These are phyloP conservation scores for Anthophora plumipes DNA, from an alignment of 2,888 invertebrate species.

Conservation along the genomic window DNA sequence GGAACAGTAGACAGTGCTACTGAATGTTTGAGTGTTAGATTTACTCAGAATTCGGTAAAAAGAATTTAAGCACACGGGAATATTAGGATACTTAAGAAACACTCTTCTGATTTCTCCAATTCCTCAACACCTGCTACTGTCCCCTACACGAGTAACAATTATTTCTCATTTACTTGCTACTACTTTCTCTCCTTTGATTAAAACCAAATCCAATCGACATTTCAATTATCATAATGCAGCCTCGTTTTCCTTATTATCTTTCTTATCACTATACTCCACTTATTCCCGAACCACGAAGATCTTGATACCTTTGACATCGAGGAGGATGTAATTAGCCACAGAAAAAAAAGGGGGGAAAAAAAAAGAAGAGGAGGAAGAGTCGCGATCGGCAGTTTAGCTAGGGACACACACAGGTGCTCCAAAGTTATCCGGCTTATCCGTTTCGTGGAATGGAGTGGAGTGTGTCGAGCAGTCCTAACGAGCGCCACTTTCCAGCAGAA, in stretches of 20 bases:
- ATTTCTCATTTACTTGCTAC: not conserved
- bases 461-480: constrained; percentile 47
- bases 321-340: constrained; percentile 54
- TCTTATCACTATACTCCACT: constrained; percentile 15
- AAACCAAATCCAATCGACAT: not conserved
- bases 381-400: not conserved
- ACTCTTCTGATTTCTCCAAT: too few relatives aligned
- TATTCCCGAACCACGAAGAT: constrained; percentile 30
- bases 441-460: constrained; percentile 30
- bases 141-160: not conserved
- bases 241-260: constrained; percentile 24
- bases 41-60: not conserved
- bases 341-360: not conserved
- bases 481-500: constrained; percentile 63
- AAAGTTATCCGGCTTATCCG: constrained; percentile 35
- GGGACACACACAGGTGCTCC: constrained; percentile 27
- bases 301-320: constrained; percentile 55
- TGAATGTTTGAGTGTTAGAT: not conserved
- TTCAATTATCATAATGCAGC: constrained; percentile 12
- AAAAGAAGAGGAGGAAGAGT: not conserved
- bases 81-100: too few relatives aligned
- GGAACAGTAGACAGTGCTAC: too few relatives aligned
- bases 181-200: not conserved
- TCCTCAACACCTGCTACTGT: too few relatives aligned
- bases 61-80: too few relatives aligned